phyloP scores from a whole-genome alignment of 2,888 invertebrate genomes.

The Xylophagus ater region DNA sequence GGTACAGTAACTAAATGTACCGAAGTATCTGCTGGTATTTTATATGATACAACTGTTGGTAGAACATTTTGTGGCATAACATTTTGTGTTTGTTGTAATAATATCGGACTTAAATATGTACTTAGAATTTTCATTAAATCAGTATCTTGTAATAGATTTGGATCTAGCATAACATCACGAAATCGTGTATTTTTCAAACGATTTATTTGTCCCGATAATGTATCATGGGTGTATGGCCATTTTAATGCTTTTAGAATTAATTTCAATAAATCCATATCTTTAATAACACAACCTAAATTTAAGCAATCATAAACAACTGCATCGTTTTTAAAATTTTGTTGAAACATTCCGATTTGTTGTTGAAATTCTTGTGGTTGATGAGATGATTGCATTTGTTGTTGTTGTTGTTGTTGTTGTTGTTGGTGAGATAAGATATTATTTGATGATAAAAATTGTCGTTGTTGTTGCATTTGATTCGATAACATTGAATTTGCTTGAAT shows the following conservation, averaged over 20 bases:
- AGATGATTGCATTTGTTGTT: too few species aligned
- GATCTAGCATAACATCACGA: constrained; percentile 33
- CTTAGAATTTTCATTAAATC: constrained; percentile 36
- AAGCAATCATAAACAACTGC: constrained; percentile 24
- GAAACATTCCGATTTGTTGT: not conserved
- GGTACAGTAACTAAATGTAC: constrained; percentile 35
- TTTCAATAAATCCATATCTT: constrained; percentile 34
- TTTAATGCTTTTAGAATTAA: constrained; percentile 37
- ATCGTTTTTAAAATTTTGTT: not conserved
- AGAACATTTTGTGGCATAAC: constrained; percentile 13
- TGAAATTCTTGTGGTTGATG: too few species aligned
- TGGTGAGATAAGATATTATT: too few species aligned
- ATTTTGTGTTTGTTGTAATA: constrained; percentile 11
- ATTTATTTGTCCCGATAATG: constrained; percentile 30
- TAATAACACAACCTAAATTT: constrained; percentile 33
- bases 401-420: too few species aligned
- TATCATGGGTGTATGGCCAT: constrained; percentile 31
- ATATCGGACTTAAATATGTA: constrained; percentile 25
- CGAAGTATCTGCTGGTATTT: constrained; percentile 36
- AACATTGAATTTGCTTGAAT: not conserved
- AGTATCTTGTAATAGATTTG: constrained; percentile 33
- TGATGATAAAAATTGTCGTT: too few species aligned
- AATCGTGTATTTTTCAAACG: constrained; percentile 33
- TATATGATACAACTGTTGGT: constrained; percentile 30
- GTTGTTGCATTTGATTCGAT: too few species aligned